Conservation (phyloP, 1,140 invertebrate species). For the Calosoma granatense region DNA sequence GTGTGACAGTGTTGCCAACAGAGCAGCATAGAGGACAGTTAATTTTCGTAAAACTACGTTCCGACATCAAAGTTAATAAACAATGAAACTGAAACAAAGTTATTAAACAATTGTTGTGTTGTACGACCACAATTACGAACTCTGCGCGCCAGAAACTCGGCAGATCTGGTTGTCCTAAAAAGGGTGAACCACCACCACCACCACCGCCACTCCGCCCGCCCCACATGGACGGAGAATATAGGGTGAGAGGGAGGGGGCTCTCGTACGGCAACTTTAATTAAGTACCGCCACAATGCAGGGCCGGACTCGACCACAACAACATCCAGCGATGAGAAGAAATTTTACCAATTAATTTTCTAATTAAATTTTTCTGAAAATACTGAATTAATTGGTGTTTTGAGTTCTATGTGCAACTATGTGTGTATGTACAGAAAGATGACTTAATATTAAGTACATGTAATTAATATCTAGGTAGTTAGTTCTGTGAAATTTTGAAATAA, state of each 20-base stretch:
- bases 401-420: no score
- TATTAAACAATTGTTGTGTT: constrained; percentile 5
- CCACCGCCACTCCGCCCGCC: not conserved
- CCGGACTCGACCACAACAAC: not conserved
- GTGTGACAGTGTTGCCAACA: no score
- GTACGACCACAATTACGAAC: constrained; percentile 1
- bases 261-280: not conserved
- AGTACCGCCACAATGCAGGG: not conserved
- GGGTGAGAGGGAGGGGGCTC: not conserved
- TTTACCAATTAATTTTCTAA: not conserved
- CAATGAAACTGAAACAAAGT: constrained; percentile 7
- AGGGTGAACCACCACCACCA: no score
- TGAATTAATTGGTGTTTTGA: no score
- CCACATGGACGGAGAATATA: not conserved
- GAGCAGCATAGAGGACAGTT: no score
- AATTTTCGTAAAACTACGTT: constrained; percentile 7
- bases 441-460: no score
- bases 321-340: not conserved
- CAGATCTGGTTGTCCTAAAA: not conserved
- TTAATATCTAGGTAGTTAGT: no score
- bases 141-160: not conserved
- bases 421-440: no score
- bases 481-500: no score
- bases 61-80: constrained; percentile 8
- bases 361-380: no score